A percentile compares a stretch with the other conserved stretches of the same genome.
phyloP scores from a whole-genome alignment of 1,140 invertebrate genomes.

The Aphelenchoides fujianensis region DNA sequence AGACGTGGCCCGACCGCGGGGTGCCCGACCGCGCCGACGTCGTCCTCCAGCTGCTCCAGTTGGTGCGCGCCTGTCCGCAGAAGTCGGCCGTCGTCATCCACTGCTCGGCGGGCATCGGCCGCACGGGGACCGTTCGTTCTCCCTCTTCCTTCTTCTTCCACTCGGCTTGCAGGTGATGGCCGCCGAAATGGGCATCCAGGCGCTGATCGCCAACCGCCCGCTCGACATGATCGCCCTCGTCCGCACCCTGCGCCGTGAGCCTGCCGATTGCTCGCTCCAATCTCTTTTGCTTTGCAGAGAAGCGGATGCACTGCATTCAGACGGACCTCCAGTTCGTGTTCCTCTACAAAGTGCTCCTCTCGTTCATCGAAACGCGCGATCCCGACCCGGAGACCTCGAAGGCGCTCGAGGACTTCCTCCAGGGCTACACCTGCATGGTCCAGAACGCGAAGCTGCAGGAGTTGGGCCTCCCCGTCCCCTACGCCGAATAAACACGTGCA shows the following conservation, averaged over 20 bases:
- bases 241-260: neutral
- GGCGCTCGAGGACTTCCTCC: neutral
- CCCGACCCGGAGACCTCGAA: neutral
- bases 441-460: too few species aligned
- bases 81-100: neutral
- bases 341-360: neutral
- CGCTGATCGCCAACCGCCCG: too few species aligned
- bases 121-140: constrained; percentile 15
- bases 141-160: too few species aligned
- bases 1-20: constrained; percentile 14
- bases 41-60: constrained; percentile 5
- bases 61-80: neutral
- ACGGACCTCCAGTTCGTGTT: too few species aligned
- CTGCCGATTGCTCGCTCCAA: neutral
- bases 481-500: too few species aligned
- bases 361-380: neutral
- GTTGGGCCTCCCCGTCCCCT: too few species aligned
- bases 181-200: too few species aligned
- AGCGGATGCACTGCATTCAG: constrained; percentile 14
- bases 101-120: constrained; percentile 19
- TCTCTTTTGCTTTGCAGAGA: neutral
- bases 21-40: constrained; percentile 1
- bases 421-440: neutral
- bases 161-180: too few species aligned
- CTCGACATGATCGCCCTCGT: too few species aligned